phyloP scores from a whole-genome alignment of 1,140 invertebrate species.

The Aphelenchoides besseyi region DNA sequence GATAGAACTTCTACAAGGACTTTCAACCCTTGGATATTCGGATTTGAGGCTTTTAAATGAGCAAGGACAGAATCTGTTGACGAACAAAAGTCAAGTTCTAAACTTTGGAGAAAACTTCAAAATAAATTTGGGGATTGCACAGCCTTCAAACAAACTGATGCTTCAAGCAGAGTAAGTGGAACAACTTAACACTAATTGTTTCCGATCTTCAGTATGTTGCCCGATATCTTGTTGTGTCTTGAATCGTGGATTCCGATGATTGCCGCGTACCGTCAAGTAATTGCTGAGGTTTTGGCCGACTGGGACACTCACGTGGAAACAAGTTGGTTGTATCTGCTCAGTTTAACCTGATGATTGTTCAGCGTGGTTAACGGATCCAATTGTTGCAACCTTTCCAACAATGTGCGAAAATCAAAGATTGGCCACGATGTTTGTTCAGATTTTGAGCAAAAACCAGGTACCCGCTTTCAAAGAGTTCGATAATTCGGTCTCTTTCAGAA shows the following conservation, averaged over 20 bases:
- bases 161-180: neutral
- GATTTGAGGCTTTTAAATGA: constrained; percentile 30
- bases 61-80: constrained; percentile 10
- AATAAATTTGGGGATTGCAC: constrained; percentile 26
- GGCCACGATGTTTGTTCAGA: constrained; percentile 23
- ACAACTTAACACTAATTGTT: neutral
- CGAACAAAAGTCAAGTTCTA: constrained; percentile 26
- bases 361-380: constrained; percentile 35
- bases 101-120: constrained; percentile 23
- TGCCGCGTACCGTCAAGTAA: constrained; percentile 36
- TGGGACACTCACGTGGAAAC: constrained; percentile 18
- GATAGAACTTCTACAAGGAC: constrained; percentile 19
- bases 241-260: constrained; percentile 38
- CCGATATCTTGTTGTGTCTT: constrained; percentile 43
- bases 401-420: constrained; percentile 26
- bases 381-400: constrained; percentile 37
- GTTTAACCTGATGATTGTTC: constrained; percentile 14
- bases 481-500: neutral
- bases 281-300: constrained; percentile 37
- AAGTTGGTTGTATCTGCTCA: neutral
- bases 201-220: constrained; percentile 27
- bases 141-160: neutral
- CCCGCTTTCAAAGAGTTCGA: neutral
- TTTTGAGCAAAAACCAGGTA: constrained; percentile 15
- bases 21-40: constrained; percentile 21